phyloP scores from a whole-genome alignment of 53 echinoderm and acorn worm genomes.

The Arbacia lixula region DNA sequence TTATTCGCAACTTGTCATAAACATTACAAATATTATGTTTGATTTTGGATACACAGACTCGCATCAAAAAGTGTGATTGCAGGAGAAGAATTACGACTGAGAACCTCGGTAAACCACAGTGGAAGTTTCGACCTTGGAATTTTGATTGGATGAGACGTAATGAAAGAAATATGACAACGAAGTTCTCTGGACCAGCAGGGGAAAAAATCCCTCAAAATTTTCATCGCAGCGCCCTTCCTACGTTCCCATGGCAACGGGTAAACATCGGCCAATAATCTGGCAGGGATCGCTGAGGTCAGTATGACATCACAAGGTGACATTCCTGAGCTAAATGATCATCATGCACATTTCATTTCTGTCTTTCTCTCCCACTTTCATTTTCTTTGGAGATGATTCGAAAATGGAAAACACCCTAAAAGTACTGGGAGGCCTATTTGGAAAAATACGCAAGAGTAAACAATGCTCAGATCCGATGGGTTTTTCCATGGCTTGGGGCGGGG shows the following conservation, averaged over 20 bases:
- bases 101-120: too few relatives aligned
- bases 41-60: not conserved
- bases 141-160: too few relatives aligned
- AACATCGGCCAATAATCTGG: not conserved
- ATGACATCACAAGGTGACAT: slow-evolving; percentile 45
- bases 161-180: not conserved
- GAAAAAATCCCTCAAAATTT: not conserved
- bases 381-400: too few relatives aligned
- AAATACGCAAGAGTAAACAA: too few relatives aligned
- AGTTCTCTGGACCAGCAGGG: not conserved
- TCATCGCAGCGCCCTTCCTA: not conserved
- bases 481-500: too few relatives aligned
- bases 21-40: not conserved
- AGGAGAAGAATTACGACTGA: not conserved
- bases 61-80: not conserved
- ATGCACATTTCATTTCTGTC: slow-evolving; percentile 5
- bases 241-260: slow-evolving; percentile 1
- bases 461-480: too few relatives aligned
- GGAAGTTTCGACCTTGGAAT: too few relatives aligned
- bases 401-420: not conserved
- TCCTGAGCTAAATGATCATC: slow-evolving; percentile 30
- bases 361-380: too few relatives aligned
- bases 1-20: too few relatives aligned
- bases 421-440: not conserved
- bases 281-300: slow-evolving; percentile 10